Evolutionary conservation across 2,113 vertebrate genomes (phyloP), one percentile per base, ranked within the genome.

Genomic region (Mustela lutreola): DNA sequence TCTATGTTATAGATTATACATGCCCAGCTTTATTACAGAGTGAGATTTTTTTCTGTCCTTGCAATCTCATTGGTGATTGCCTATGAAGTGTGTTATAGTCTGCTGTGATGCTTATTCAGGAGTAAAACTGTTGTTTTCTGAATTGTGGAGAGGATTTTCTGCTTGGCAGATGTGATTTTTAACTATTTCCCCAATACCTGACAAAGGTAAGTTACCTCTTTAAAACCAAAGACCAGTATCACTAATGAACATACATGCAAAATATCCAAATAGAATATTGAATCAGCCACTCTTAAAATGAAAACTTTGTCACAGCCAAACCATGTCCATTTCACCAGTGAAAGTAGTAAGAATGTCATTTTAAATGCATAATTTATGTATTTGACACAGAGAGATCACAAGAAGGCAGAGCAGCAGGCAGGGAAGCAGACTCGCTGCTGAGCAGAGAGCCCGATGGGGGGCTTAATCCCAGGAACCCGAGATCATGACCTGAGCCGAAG

Each of bases 151-250:
- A 94, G n/a, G 21, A 82, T 81, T 91, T 91, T 97, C 39, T 94
- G 39, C 56, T 56, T 53, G 11, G 39, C 67, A 95, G 50, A 83
- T 70, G 76, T 36, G 42, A 16, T 75, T 95, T 95, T 95, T 97
- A 73, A 28, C 83, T 86, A 45, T 89, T 94, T 90, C 11, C 31
- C 11, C 48, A 60, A 86, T 2, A 91, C n/a, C 60, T 70, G n/a
- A 53, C 11, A 45, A 87, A 94, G 48, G 36, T 67, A 91, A 75
- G 93, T 60, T 81, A 26, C 11, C 24, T 33, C 39, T 86, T 90
- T 93, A 39, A 91, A 91, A 93, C 87, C 33, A 94, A 62, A 95
- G 26, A 86, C 45, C 36, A 81, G 2, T 76, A 18, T 70, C 62
- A 45, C 62, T 80, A 24, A 33, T 92, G 65, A 81, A n/a, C 9